These are phyloP conservation scores for Coremacera marginata DNA, from an alignment of 2,888 invertebrate genomes.

Conservation along the genomic window DNA sequence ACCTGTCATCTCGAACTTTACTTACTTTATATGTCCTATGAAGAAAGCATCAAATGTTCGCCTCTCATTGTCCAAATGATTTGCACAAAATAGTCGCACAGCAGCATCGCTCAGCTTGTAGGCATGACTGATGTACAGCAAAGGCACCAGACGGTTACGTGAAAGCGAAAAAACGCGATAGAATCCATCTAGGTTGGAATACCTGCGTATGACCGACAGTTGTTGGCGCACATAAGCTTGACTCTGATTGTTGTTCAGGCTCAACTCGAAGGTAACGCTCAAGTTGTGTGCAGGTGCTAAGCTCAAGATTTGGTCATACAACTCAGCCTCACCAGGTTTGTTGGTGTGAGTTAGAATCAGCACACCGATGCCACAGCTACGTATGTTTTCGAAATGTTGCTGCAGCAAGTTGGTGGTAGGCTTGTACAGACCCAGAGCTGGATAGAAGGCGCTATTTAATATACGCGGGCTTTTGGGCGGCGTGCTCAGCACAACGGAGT, in stretches of 20 bases:
- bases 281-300: slow-evolving; percentile 70
- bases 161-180: slow-evolving; percentile 65
- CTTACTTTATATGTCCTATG: slow-evolving; percentile 71
- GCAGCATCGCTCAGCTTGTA: slow-evolving; percentile 70
- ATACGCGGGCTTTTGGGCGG: slow-evolving; percentile 48
- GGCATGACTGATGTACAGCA: slow-evolving; percentile 77
- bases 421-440: slow-evolving; percentile 64
- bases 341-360: slow-evolving; percentile 72
- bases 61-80: slow-evolving; percentile 66
- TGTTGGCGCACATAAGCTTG: slow-evolving; percentile 70
- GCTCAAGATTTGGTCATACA: slow-evolving; percentile 68
- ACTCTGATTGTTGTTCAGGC: slow-evolving; percentile 72
- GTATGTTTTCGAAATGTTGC: slow-evolving; percentile 74
- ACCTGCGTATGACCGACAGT: slow-evolving; percentile 59
- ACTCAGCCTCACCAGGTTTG: slow-evolving; percentile 57
- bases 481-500: not conserved
- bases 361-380: slow-evolving; percentile 74
- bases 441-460: slow-evolving; percentile 67
- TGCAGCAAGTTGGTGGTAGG: slow-evolving; percentile 68
- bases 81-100: slow-evolving; percentile 57
- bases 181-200: slow-evolving; percentile 58
- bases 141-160: slow-evolving; percentile 68
- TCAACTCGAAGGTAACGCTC: slow-evolving; percentile 74
- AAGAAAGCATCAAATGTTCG: slow-evolving; percentile 73
- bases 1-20: not conserved